These are phyloP conservation scores for Larimichthys crocea DNA, from an alignment of 2,113 vertebrate species.

Conservation along the genomic window DNA sequence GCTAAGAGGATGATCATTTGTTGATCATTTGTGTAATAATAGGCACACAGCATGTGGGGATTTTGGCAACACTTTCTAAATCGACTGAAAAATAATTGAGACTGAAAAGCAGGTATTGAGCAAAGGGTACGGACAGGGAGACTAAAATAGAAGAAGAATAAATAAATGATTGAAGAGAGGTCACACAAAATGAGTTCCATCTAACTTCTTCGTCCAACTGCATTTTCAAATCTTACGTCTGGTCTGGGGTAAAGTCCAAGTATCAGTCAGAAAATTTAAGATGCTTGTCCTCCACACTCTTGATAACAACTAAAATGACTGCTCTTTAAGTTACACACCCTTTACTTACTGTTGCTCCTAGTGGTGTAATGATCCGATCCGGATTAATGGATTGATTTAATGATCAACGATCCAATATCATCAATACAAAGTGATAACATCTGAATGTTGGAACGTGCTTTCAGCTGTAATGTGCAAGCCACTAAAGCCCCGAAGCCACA, in stretches of 20 bases:
- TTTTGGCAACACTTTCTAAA: neutral
- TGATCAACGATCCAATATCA: too few relatives aligned
- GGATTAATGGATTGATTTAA: too few relatives aligned
- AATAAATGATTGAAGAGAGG: slow-evolving; percentile 1
- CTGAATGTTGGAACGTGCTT: too few relatives aligned
- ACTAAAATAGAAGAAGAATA: neutral
- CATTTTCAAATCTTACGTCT: too few relatives aligned
- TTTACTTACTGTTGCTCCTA: neutral
- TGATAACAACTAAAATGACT: neutral
- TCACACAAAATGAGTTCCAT: neutral
- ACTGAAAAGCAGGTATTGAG: neutral
- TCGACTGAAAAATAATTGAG: slow-evolving; percentile 9
- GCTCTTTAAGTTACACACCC: neutral
- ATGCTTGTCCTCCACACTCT: neutral
- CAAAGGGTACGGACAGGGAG: neutral
- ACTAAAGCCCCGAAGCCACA: too few relatives aligned
- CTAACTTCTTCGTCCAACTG: too few relatives aligned
- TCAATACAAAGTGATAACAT: too few relatives aligned
- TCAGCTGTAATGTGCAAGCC: too few relatives aligned
- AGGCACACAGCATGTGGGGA: neutral
- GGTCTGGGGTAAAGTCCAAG: neutral
- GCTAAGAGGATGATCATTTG: too few relatives aligned
- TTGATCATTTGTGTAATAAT: too few relatives aligned
- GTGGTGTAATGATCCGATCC: too few relatives aligned
- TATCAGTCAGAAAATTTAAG: neutral